A percentile compares a stretch with the other conserved stretches of the same genome.
These are phyloP conservation scores for Typhlichthys subterraneus DNA, from an alignment of 2,797 vertebrate species.

Conservation along the genomic window DNA sequence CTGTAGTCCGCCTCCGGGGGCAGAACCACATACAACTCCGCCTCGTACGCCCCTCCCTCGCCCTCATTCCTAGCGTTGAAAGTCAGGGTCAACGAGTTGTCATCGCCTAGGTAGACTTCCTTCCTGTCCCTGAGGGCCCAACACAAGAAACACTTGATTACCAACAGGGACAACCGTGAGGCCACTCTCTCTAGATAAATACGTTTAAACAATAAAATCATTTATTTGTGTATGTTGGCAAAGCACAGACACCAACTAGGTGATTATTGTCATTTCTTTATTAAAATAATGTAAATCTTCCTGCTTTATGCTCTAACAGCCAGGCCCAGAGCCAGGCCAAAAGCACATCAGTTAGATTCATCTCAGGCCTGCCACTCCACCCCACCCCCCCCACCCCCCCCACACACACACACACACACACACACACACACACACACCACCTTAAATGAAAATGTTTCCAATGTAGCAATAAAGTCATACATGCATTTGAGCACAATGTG, in stretches of 20 bases:
- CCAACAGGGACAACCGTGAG: slow-evolving; percentile 9
- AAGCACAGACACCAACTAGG: neutral
- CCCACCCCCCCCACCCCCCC: neutral
- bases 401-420: too few species aligned
- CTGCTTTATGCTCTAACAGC: slow-evolving; percentile 19
- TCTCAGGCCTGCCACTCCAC: slow-evolving; percentile 21
- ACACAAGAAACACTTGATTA: slow-evolving; percentile 21
- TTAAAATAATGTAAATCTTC: slow-evolving; percentile 13
- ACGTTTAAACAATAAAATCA: slow-evolving; percentile 11
- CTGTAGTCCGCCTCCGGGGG: slow-evolving; percentile 90
- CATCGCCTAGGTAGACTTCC: slow-evolving; percentile 86
- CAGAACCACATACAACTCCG: slow-evolving; percentile 87
- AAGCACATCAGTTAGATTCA: slow-evolving; percentile 29
- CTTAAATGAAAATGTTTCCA: slow-evolving; percentile 36
- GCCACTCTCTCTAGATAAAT: slow-evolving; percentile 15
- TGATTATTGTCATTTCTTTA: slow-evolving; percentile 9
- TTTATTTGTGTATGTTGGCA: slow-evolving; percentile 6
- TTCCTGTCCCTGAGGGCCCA: slow-evolving; percentile 78
- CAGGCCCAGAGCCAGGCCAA: slow-evolving; percentile 11
- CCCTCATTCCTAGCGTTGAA: slow-evolving; percentile 88
- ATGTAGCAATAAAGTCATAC: slow-evolving; percentile 59
- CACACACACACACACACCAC: neutral
- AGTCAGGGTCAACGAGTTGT: slow-evolving; percentile 85
- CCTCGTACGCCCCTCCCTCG: slow-evolving; percentile 91
- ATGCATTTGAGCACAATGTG: slow-evolving; percentile 40